Evolutionary conservation across 2,797 vertebrate species (phyloP).

Genomic region (Pipistrellus pipistrellus): DNA sequence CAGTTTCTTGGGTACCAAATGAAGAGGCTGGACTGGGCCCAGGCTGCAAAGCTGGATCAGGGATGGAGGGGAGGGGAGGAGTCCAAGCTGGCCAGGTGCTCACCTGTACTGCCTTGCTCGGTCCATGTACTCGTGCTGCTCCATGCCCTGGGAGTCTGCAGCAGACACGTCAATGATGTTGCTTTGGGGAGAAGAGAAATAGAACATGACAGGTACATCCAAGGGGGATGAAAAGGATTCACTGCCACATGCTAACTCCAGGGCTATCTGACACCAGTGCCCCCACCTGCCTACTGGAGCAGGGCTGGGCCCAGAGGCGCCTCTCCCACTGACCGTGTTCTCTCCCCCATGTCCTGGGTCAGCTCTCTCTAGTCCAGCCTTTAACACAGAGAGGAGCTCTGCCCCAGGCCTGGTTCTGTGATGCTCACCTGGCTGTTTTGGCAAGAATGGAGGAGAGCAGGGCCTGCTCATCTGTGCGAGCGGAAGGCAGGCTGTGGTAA

Average conservation of each 20-base stretch:
- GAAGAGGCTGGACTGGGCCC: neutral
- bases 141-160: conserved; percentile 97
- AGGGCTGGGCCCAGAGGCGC: neutral
- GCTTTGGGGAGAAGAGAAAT: conserved; percentile 84
- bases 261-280: neutral
- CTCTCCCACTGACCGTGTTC: conserved; percentile 15
- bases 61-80: neutral
- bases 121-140: conserved; percentile 99
- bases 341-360: neutral
- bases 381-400: neutral
- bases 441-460: conserved; percentile 95
- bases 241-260: neutral
- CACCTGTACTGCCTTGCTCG: conserved; percentile 97
- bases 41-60: neutral
- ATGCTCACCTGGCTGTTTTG: conserved; percentile 95
- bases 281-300: neutral
- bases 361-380: neutral
- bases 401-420: neutral
- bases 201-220: conserved; percentile 42
- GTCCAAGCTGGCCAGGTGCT: conserved; percentile 1
- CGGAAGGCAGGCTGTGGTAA: conserved; percentile 91
- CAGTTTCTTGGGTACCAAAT: conserved; percentile 21
- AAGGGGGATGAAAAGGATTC: neutral
- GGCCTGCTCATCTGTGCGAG: conserved; percentile 96
- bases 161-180: conserved; percentile 98